A percentile compares a stretch with the other conserved stretches of the same genome.
Conservation (phyloP, 2,888 invertebrate genomes). For the Tinea semifulvella region DNA sequence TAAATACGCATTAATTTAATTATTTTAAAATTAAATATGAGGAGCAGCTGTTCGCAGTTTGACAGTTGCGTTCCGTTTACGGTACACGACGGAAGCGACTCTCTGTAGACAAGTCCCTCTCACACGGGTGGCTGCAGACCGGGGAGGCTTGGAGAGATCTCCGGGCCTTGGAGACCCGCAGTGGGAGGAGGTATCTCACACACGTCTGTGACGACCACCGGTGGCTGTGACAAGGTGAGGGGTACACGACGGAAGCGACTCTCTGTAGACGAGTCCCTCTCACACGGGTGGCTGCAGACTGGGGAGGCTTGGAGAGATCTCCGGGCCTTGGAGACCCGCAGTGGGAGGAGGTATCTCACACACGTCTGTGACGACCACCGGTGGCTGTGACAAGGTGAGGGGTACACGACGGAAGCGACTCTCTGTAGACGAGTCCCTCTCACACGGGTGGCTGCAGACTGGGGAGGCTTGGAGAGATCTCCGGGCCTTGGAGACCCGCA, state of each 20-base stretch:
- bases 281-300: constrained; percentile 97
- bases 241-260: constrained; percentile 94
- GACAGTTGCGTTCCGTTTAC: no score
- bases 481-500: constrained; percentile 77
- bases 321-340: constrained; percentile 77
- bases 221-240: constrained; percentile 23
- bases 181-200: constrained; percentile 49
- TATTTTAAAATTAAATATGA: no score
- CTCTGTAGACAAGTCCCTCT: constrained; percentile 95
- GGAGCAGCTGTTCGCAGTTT: no score
- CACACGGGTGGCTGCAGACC: constrained; percentile 97
- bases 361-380: constrained; percentile 48
- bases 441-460: constrained; percentile 97
- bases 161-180: constrained; percentile 77
- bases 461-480: constrained; percentile 96
- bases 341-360: constrained; percentile 49
- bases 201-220: constrained; percentile 48
- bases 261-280: constrained; percentile 95
- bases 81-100: constrained; percentile 94
- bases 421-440: constrained; percentile 95
- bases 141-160: constrained; percentile 96
- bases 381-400: constrained; percentile 23
- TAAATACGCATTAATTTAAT: no score
- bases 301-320: constrained; percentile 96
- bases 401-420: constrained; percentile 94